Evolutionary conservation across 1,140 invertebrate species (phyloP).

Genomic region (Adoxophyes honmai): DNA sequence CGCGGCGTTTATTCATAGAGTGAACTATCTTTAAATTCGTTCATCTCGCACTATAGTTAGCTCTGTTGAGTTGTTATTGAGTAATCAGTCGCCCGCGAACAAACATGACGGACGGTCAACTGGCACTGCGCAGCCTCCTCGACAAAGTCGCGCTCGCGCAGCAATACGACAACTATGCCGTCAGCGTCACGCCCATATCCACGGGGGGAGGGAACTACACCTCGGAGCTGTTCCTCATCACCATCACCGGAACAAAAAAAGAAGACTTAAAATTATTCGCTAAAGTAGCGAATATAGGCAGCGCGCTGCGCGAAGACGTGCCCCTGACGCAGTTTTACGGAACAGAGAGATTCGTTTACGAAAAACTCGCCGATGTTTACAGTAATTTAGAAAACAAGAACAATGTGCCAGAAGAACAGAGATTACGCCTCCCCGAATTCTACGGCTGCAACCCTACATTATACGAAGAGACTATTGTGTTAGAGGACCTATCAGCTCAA

Average conservation of each 20-base stretch:
- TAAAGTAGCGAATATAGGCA: slow-evolving; percentile 31
- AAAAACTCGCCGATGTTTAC: slow-evolving; percentile 20
- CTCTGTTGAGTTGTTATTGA: neutral
- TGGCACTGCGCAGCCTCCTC: slow-evolving; percentile 17
- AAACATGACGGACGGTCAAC: slow-evolving; percentile 27
- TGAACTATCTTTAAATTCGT: neutral
- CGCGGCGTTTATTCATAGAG: neutral
- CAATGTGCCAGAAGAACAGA: slow-evolving; percentile 23
- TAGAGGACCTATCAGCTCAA: slow-evolving; percentile 39
- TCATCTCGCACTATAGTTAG: too few species aligned
- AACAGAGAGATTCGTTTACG: slow-evolving; percentile 34
- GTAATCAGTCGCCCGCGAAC: slow-evolving; percentile 23
- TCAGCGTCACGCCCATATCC: slow-evolving; percentile 17
- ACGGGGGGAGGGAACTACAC: slow-evolving; percentile 38
- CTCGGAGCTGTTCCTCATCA: slow-evolving; percentile 25
- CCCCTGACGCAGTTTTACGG: slow-evolving; percentile 16
- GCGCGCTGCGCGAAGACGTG: slow-evolving; percentile 17
- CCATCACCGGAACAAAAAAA: slow-evolving; percentile 11
- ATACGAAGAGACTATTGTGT: slow-evolving; percentile 40
- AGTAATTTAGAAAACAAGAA: slow-evolving; percentile 23
- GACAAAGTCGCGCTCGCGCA: slow-evolving; percentile 19
- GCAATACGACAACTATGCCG: slow-evolving; percentile 6
- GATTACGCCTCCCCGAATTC: slow-evolving; percentile 27
- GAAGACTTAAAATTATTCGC: slow-evolving; percentile 32
- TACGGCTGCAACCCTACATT: slow-evolving; percentile 34